These are phyloP conservation scores for Agonopterix alstromeriana DNA, from an alignment of 2,888 invertebrate species.

Conservation along the genomic window DNA sequence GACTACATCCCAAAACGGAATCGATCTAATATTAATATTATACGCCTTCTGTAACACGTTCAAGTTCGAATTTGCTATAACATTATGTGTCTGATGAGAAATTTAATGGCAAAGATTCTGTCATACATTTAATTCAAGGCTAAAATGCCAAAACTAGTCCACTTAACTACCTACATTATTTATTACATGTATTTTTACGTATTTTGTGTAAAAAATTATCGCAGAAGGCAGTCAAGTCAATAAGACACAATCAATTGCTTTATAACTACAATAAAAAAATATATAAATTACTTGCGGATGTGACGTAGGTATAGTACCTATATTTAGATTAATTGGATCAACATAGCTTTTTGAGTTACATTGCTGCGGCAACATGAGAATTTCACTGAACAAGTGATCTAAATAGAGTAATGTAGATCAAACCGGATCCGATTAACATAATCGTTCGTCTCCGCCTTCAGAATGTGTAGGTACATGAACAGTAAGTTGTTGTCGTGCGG, in stretches of 20 bases:
- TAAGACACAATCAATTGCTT: no score
- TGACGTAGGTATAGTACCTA: no score
- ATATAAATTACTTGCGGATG: no score
- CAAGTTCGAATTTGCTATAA: constrained; percentile 10
- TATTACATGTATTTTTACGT: background rate
- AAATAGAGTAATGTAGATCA: background rate
- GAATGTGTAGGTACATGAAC: no score
- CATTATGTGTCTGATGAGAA: constrained; percentile 5
- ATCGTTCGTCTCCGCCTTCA: background rate
- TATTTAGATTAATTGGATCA: no score
- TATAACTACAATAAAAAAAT: no score
- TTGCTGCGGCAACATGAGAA: background rate
- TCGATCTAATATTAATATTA: constrained; percentile 8
- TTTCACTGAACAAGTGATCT: background rate
- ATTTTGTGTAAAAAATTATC: no score
- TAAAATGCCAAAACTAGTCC: constrained; percentile 12
- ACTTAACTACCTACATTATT: constrained; percentile 7
- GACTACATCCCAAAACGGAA: constrained; percentile 13
- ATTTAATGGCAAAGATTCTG: constrained; percentile 10
- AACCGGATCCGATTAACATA: constrained; percentile 2
- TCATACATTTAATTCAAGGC: constrained; percentile 20
- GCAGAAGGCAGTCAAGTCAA: no score
- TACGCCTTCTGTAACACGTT: constrained; percentile 6
- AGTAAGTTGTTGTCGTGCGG: no score
- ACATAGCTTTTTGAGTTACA: no score